Conservation (phyloP, 2,888 invertebrate genomes). For the Mythimna impura region DNA sequence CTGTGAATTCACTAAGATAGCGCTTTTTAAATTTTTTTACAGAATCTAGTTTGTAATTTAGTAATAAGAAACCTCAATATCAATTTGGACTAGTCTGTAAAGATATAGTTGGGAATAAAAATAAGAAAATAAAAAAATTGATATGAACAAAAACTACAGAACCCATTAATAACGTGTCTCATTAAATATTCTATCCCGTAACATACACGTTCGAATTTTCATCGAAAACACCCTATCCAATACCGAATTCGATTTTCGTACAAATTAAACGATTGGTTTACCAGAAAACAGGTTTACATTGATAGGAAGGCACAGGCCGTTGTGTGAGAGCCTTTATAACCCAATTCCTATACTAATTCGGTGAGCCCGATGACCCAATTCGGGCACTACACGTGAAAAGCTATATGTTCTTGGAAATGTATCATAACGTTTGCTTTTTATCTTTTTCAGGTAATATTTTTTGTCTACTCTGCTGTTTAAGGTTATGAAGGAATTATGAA, state of each 20-base stretch:
- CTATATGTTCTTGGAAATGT: conserved; percentile 35
- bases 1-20: too few relatives aligned
- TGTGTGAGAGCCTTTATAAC: conserved; percentile 54
- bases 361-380: conserved; percentile 57
- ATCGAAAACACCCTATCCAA: conserved; percentile 15
- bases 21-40: too few relatives aligned
- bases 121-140: too few relatives aligned
- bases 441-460: conserved; percentile 68
- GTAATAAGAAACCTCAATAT: too few relatives aligned
- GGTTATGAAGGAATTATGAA: neutral
- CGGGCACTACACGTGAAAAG: conserved; percentile 43
- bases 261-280: conserved; percentile 56
- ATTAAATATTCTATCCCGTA: neutral
- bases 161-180: neutral
- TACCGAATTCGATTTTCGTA: conserved; percentile 36
- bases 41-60: too few relatives aligned
- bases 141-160: neutral
- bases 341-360: conserved; percentile 60
- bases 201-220: neutral
- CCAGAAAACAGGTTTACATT: conserved; percentile 45
- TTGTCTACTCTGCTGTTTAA: conserved; percentile 17
- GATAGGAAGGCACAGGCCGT: conserved; percentile 29
- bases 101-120: too few relatives aligned
- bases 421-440: conserved; percentile 48
- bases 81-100: too few relatives aligned